A percentile compares a stretch with the other conserved stretches of the same genome.
Conservation (phyloP, 2,888 invertebrate genomes). For the Drosophila niveifrons region DNA sequence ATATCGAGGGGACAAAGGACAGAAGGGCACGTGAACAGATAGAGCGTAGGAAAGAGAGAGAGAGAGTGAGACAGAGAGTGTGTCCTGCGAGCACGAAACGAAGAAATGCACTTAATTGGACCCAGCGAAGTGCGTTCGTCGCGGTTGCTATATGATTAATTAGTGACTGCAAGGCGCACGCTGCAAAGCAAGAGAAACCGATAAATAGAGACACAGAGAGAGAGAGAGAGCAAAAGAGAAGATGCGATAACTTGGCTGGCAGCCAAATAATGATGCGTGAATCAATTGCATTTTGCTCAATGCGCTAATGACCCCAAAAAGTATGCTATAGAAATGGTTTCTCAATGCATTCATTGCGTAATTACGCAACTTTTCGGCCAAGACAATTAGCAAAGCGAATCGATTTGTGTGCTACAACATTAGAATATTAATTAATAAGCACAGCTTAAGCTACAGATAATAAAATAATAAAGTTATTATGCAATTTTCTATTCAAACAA, state of each 20-base stretch:
- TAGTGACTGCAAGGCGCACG: slow-evolving; percentile 54
- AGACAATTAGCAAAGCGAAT: too few relatives aligned
- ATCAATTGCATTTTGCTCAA: slow-evolving; percentile 9
- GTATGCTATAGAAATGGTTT: neutral
- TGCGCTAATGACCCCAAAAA: slow-evolving; percentile 17
- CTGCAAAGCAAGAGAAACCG: neutral
- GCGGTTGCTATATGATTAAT: slow-evolving; percentile 68
- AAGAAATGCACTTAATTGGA: slow-evolving; percentile 77
- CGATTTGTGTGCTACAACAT: too few relatives aligned
- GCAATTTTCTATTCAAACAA: too few relatives aligned
- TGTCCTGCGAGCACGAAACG: slow-evolving; percentile 40
- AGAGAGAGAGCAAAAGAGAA: neutral
- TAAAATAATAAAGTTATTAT: too few relatives aligned
- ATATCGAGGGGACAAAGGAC: slow-evolving; percentile 25
- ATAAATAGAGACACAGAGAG: neutral
- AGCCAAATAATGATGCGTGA: slow-evolving; percentile 14
- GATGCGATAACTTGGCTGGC: neutral
- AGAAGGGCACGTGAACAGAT: neutral
- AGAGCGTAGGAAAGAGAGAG: too few relatives aligned
- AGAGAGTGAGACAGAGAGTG: neutral
- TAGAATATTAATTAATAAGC: too few relatives aligned
- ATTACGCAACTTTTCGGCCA: neutral
- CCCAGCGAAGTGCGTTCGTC: slow-evolving; percentile 47
- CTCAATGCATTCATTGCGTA: neutral
- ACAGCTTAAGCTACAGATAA: too few relatives aligned